phyloP scores from a whole-genome alignment of 2,888 invertebrate species.

The Desoria tigrina region DNA sequence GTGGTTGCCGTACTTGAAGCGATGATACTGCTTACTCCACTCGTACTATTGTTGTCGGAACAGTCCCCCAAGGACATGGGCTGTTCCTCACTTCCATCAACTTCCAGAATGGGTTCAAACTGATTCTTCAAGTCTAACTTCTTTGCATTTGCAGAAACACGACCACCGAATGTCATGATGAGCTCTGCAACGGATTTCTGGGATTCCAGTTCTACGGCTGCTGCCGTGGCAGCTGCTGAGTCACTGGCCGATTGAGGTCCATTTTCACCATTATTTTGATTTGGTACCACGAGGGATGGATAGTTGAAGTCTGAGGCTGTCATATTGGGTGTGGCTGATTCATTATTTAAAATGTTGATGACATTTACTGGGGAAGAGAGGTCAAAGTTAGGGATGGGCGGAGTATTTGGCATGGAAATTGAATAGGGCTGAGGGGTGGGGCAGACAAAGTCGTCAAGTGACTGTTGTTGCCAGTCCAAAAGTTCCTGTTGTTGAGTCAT shows the following conservation, averaged over 20 bases:
- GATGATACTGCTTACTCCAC: slow-evolving; percentile 38
- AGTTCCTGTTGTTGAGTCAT: slow-evolving; percentile 26
- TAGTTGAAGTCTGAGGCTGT: slow-evolving; percentile 11
- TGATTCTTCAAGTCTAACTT: slow-evolving; percentile 47
- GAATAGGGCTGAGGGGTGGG: slow-evolving; percentile 23
- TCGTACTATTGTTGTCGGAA: slow-evolving; percentile 44
- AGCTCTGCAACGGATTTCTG: slow-evolving; percentile 47
- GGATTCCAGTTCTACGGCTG: slow-evolving; percentile 31
- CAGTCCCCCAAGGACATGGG: slow-evolving; percentile 42
- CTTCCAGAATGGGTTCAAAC: slow-evolving; percentile 49
- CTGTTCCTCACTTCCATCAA: slow-evolving; percentile 41
- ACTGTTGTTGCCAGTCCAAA: slow-evolving; percentile 31
- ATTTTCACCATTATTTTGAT: too few species aligned
- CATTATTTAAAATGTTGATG: slow-evolving; percentile 17
- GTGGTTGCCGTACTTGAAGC: too few species aligned
- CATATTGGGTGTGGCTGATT: slow-evolving; percentile 10
- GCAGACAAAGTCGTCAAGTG: slow-evolving; percentile 22
- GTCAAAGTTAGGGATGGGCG: slow-evolving; percentile 42
- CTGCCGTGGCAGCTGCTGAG: slow-evolving; percentile 14
- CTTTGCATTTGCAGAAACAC: slow-evolving; percentile 30
- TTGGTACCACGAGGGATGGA: slow-evolving; percentile 19
- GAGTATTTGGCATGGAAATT: slow-evolving; percentile 38
- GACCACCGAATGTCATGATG: slow-evolving; percentile 46
- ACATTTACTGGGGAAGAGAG: slow-evolving; percentile 36
- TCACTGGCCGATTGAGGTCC: not conserved